These are phyloP conservation scores for Drosophila dunni DNA, from an alignment of 1,140 invertebrate genomes.

Conservation along the genomic window DNA sequence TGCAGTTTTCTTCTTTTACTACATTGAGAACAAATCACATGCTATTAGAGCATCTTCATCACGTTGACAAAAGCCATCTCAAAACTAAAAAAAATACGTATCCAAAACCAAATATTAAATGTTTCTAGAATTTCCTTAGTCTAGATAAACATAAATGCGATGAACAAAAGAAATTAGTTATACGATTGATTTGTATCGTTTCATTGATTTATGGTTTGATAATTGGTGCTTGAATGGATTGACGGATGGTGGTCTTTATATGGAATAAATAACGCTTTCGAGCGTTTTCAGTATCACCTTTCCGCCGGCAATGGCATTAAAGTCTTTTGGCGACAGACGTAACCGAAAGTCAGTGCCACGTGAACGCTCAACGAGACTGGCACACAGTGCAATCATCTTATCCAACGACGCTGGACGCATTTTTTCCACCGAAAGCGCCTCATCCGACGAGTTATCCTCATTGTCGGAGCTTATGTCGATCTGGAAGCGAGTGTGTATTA, in stretches of 20 bases:
- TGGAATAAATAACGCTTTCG: slow-evolving; percentile 49
- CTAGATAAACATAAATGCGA: slow-evolving; percentile 38
- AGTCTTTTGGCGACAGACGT: slow-evolving; percentile 91
- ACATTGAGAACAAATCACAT: neutral
- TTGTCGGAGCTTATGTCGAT: slow-evolving; percentile 90
- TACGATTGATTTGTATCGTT: slow-evolving; percentile 38
- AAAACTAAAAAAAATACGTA: neutral
- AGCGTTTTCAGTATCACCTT: slow-evolving; percentile 87
- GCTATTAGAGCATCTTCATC: neutral
- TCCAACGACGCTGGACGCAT: slow-evolving; percentile 95
- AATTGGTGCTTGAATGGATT: slow-evolving; percentile 30
- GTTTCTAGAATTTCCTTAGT: slow-evolving; percentile 5
- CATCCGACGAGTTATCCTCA: slow-evolving; percentile 89
- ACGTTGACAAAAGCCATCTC: neutral
- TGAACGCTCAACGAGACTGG: slow-evolving; percentile 94
- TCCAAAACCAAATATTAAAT: slow-evolving; percentile 3
- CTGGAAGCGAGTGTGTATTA: slow-evolving; percentile 39
- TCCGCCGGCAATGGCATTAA: slow-evolving; percentile 92
- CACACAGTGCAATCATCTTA: slow-evolving; percentile 97
- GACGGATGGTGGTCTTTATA: slow-evolving; percentile 31
- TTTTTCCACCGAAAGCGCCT: slow-evolving; percentile 87
- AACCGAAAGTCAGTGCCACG: slow-evolving; percentile 90
- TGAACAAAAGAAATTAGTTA: slow-evolving; percentile 27
- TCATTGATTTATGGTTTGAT: slow-evolving; percentile 23
- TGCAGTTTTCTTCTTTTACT: neutral